Evolutionary conservation across 2,113 vertebrate species (phyloP).

Genomic region (Tragulus kanchil): DNA sequence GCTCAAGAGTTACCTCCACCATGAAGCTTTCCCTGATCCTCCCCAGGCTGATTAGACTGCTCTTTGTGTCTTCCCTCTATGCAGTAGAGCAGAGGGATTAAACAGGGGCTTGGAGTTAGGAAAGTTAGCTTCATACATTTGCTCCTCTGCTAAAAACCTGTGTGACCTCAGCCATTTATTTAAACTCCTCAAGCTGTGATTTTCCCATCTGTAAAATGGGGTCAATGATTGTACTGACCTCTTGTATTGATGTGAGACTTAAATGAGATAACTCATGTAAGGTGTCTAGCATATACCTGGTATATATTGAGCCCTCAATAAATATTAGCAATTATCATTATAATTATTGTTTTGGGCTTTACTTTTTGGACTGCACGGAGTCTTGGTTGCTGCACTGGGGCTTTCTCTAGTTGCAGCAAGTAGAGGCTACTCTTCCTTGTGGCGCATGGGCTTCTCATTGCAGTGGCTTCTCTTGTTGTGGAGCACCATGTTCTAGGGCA

Average conservation of each 20-base stretch:
- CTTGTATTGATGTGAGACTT: neutral
- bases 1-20: neutral
- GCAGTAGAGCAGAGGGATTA: neutral
- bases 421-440: neutral
- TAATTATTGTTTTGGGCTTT: neutral
- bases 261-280: neutral
- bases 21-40: conserved; percentile 16
- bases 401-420: neutral
- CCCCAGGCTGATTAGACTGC: neutral
- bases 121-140: neutral
- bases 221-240: neutral
- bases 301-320: neutral
- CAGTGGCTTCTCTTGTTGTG: neutral
- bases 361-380: neutral
- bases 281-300: neutral
- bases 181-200: neutral
- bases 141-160: neutral
- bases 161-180: neutral
- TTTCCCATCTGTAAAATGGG: neutral
- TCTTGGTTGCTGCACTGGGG: neutral
- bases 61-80: neutral
- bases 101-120: neutral
- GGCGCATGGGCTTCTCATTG: neutral
- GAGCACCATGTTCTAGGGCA: neutral
- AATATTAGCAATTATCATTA: neutral